Evolutionary conservation across 2,888 invertebrate species (phyloP).

Genomic region (Halocaridina rubra): DNA sequence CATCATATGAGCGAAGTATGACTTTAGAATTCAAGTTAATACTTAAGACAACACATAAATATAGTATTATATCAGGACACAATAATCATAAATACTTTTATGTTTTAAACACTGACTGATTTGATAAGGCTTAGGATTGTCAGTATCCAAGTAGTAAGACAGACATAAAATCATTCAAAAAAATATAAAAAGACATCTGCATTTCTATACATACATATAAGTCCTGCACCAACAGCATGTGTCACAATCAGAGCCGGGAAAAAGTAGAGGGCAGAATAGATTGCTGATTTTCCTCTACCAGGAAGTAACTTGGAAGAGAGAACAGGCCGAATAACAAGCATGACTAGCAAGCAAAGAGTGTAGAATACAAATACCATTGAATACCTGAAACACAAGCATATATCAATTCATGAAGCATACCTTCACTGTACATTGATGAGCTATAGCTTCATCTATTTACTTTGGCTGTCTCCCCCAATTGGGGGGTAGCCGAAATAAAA

Average conservation of each 20-base stretch:
- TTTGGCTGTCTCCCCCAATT: no score
- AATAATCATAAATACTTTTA: no score
- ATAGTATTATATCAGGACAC: no score
- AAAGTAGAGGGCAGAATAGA: constrained; percentile 94
- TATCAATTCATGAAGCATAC: no score
- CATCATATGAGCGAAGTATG: constrained; percentile 27
- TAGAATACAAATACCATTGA: constrained; percentile 93
- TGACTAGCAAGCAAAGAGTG: constrained; percentile 81
- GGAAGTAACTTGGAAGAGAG: constrained; percentile 72
- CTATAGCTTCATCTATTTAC: no score
- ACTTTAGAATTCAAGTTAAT: not conserved
- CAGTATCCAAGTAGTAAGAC: no score
- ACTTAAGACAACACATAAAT: not conserved
- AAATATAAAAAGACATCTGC: no score
- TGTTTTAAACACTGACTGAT: no score
- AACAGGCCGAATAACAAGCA: constrained; percentile 83
- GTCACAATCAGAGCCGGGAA: constrained; percentile 87
- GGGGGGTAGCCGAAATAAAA: no score
- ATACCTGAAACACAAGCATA: constrained; percentile 77
- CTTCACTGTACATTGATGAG: not conserved
- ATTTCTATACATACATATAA: constrained; percentile 84
- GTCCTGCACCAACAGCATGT: constrained; percentile 89
- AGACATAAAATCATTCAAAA: no score
- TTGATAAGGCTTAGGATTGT: no score
- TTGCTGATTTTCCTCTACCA: constrained; percentile 71